phyloP scores from a whole-genome alignment of 2,797 vertebrate species.

The Sparidentex hasta region DNA sequence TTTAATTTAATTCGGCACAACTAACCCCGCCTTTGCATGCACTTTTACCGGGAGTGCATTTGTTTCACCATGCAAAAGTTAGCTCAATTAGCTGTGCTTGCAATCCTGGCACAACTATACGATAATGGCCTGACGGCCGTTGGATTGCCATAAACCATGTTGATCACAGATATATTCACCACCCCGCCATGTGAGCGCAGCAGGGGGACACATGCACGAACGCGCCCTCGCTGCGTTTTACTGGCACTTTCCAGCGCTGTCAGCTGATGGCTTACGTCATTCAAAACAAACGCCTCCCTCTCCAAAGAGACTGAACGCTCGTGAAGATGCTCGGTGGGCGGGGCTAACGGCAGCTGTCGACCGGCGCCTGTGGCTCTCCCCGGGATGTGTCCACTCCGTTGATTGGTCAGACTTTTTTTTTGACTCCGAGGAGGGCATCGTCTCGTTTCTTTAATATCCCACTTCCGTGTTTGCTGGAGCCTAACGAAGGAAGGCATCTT shows the following conservation, averaged over 20 bases:
- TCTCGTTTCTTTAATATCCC: not conserved
- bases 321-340: conserved; percentile 42
- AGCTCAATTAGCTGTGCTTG: not conserved
- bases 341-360: not conserved
- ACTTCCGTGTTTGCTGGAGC: conserved; percentile 44
- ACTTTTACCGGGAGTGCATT: not conserved
- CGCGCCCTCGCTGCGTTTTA: conserved; percentile 32
- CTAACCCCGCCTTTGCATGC: not conserved
- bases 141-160: not conserved
- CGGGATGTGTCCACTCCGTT: not conserved
- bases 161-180: not conserved
- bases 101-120: not conserved
- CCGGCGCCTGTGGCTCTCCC: no score
- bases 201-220: not conserved
- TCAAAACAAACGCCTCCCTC: conserved; percentile 66
- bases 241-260: conserved; percentile 60
- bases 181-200: not conserved
- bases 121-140: no score
- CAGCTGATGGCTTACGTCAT: conserved; percentile 74
- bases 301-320: not conserved
- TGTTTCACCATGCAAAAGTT: not conserved
- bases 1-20: not conserved
- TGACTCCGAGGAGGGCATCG: conserved; percentile 22
- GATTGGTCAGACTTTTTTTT: conserved; percentile 11
- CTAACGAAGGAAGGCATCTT: not conserved